phyloP scores from a whole-genome alignment of 2,888 invertebrate genomes.

The Xylocampa areola region DNA sequence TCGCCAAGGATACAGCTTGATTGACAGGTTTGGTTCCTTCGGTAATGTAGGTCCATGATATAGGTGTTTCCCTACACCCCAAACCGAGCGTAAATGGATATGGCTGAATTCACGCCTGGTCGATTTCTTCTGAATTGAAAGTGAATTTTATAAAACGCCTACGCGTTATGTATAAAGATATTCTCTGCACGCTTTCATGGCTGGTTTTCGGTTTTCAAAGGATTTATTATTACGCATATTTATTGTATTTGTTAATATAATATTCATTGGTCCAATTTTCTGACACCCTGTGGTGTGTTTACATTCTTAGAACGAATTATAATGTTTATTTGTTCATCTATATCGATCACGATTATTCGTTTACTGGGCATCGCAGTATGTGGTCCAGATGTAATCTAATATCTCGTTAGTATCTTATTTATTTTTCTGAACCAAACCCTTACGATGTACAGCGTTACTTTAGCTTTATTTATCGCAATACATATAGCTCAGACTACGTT shows the following conservation, averaged over 20 bases:
- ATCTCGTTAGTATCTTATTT: conserved; percentile 53
- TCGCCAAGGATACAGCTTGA: conserved; percentile 78
- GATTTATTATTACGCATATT: conserved; percentile 27
- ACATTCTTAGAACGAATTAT: conserved; percentile 33
- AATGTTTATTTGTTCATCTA: conserved; percentile 43
- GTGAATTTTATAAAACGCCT: conserved; percentile 68
- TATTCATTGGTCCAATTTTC: conserved; percentile 17
- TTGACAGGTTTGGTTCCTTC: conserved; percentile 79
- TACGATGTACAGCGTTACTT: conserved; percentile 24
- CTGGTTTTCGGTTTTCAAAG: conserved; percentile 47
- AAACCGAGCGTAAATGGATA: conserved; percentile 73
- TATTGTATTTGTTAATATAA: conserved; percentile 19
- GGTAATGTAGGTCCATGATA: conserved; percentile 71
- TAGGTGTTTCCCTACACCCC: conserved; percentile 60
- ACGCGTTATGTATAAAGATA: conserved; percentile 67
- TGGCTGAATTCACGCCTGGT: conserved; percentile 71
- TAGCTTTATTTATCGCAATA: conserved; percentile 40
- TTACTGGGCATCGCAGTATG: conserved; percentile 51
- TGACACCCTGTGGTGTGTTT: conserved; percentile 19
- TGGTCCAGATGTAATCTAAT: conserved; percentile 60
- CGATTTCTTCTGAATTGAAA: conserved; percentile 72
- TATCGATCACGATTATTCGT: conserved; percentile 54
- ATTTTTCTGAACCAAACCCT: conserved; percentile 44
- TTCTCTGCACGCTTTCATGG: conserved; percentile 46
- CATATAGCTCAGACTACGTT: conserved; percentile 15